These are phyloP conservation scores for Halcyon chelicuti DNA, from an alignment of 2,797 vertebrate genomes.

Conservation along the genomic window DNA sequence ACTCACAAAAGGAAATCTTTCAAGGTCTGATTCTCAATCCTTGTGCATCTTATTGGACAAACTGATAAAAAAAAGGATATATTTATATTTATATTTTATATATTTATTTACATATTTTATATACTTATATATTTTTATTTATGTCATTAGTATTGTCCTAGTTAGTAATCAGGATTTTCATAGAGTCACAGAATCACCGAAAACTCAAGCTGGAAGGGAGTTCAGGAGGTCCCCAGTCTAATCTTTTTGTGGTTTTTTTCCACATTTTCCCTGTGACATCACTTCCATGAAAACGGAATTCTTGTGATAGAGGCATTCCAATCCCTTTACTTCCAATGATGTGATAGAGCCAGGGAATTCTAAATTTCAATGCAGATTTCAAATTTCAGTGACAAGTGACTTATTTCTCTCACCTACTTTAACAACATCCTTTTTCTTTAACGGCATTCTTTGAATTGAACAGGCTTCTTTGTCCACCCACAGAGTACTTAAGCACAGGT, in stretches of 20 bases:
- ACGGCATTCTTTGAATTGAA: not conserved
- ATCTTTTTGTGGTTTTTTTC: not conserved
- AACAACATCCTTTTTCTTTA: not conserved
- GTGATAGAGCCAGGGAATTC: not conserved
- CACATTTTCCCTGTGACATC: not conserved
- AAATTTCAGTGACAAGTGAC: not conserved
- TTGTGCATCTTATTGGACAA: not conserved
- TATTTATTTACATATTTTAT: too few relatives aligned
- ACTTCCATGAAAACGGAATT: not conserved
- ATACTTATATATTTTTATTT: not conserved
- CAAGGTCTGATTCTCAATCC: not conserved
- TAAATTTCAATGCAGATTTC: not conserved
- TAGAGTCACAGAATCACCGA: fast-evolving
- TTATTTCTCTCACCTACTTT: not conserved
- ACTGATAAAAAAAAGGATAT: not conserved
- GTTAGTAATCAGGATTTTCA: not conserved
- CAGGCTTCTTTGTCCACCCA: not conserved
- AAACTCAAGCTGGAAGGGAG: not conserved
- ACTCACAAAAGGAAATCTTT: not conserved
- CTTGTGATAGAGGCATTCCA: not conserved
- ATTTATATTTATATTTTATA: too few relatives aligned
- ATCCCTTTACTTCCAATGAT: not conserved
- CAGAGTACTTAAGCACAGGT: not conserved
- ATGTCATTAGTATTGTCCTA: not conserved
- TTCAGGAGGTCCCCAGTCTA: not conserved